Conservation (phyloP, 2,888 invertebrate genomes). For the Cephus runcator region DNA sequence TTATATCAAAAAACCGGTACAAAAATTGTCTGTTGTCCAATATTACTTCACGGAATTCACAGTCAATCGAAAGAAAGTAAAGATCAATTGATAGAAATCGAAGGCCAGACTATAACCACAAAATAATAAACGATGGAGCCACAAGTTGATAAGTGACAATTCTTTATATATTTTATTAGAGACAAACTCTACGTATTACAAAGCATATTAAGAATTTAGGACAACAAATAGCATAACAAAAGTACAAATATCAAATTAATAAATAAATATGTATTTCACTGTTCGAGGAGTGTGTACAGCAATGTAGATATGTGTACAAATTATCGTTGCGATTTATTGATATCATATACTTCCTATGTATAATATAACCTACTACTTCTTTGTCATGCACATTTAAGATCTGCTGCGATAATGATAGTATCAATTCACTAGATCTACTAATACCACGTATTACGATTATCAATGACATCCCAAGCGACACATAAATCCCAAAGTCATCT, state of each 20-base stretch:
- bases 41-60: too few species aligned
- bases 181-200: not conserved
- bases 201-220: not conserved
- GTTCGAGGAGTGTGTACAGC: not conserved
- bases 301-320: not conserved
- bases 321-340: not conserved
- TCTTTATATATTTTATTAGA: not conserved
- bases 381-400: not conserved
- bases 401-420: not conserved
- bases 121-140: not conserved
- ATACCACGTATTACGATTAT: conserved; percentile 1
- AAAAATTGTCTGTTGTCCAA: too few species aligned
- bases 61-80: not conserved
- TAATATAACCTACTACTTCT: not conserved
- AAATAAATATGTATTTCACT: conserved; percentile 3
- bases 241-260: not conserved
- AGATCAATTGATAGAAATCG: not conserved
- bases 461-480: not conserved
- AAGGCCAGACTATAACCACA: not conserved
- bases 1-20: too few species aligned
- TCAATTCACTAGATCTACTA: not conserved
- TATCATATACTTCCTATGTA: not conserved
- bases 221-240: not conserved
- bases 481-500: not conserved
- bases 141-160: not conserved